Percentiles rank a stretch among this genome's conserved stretches.
Evolutionary conservation across 1,140 invertebrate genomes (phyloP).

Genomic region (Drosophila yakuba): DNA sequence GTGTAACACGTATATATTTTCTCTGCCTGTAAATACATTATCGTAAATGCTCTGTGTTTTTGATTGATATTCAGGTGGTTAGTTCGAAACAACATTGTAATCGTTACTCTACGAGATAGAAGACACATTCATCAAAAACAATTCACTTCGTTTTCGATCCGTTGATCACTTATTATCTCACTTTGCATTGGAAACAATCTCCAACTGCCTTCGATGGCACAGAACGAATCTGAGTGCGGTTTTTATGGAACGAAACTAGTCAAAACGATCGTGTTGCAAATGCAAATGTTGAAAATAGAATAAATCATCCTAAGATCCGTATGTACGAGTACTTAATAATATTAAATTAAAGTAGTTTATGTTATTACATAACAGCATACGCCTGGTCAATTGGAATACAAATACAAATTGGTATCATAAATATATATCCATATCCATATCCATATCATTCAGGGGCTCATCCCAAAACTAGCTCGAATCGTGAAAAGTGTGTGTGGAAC

Average conservation of each 20-base stretch:
- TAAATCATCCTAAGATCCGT: conserved; percentile 71
- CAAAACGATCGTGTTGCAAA: conserved; percentile 49
- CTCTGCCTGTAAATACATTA: conserved; percentile 54
- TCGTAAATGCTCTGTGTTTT: conserved; percentile 68
- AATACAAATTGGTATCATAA: conserved; percentile 68
- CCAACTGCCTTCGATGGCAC: conserved; percentile 62
- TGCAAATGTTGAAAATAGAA: conserved; percentile 75
- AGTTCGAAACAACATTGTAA: conserved; percentile 55
- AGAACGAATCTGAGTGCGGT: conserved; percentile 44
- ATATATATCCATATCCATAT: conserved; percentile 52
- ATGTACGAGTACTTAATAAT: conserved; percentile 73
- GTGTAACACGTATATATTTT: conserved; percentile 53
- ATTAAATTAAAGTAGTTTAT: conserved; percentile 78
- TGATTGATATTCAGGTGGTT: conserved; percentile 71
- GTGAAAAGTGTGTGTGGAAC: conserved; percentile 18
- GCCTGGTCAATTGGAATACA: conserved; percentile 67
- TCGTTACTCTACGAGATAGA: conserved; percentile 57
- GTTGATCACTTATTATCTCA: conserved; percentile 46
- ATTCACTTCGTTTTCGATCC: conserved; percentile 39
- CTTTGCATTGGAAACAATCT: conserved; percentile 34
- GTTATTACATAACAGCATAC: conserved; percentile 69
- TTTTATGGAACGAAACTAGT: conserved; percentile 10
- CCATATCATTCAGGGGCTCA: conserved; percentile 22
- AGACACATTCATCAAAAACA: conserved; percentile 52
- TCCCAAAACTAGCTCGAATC: conserved; percentile 35